Evolutionary conservation across 2,888 invertebrate species (phyloP), one percentile per base, ranked within the genome.

Genomic region (Cylloceria caligata): DNA sequence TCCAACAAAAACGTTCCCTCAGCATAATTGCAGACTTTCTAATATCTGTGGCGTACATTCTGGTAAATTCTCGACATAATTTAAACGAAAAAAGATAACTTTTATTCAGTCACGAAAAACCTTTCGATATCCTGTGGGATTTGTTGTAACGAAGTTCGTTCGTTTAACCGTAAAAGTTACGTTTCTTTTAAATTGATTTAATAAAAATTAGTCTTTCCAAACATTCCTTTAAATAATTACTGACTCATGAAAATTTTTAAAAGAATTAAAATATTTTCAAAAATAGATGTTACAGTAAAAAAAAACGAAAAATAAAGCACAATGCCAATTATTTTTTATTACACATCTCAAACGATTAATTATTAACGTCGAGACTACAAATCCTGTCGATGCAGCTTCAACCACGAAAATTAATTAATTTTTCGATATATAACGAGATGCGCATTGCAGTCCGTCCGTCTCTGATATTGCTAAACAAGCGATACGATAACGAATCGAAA

Each of bases 391-490:
- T 52, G 24, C 24, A 6, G 21, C 7, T 52, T 21, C 3, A 24
- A n/a, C 16, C 45, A 19, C 52, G 24, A 21, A 21, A 36, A 39
- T 36, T 3, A 62, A 21, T 39, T 39, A 30, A 13, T n/a, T 30
- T 30, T 21, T 9, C 42, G 21, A 39, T 39, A 39, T 42, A 4
- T 6, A 45, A 45, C 27, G 24, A 60, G 42, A 21, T 60, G n/a
- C 57, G 57, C 34, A 60, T 45, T 64, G 6, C 24, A 47, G 72
- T 72, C 60, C 72, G 72, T 60, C 72, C 60, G 60, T 55, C 30
- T 72, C 47, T 34, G 45, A 47, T 11, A 30, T 60, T 45, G 72
- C 47, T 72, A 11, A 42, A 45, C 21, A 4, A 72, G 30, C 21
- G 42, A 30, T 34, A 30, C 30, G 30, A 72, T 34, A 72, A 72